Conservation (phyloP, 2,797 vertebrate species). For the Triplophysa yarkandensis region DNA sequence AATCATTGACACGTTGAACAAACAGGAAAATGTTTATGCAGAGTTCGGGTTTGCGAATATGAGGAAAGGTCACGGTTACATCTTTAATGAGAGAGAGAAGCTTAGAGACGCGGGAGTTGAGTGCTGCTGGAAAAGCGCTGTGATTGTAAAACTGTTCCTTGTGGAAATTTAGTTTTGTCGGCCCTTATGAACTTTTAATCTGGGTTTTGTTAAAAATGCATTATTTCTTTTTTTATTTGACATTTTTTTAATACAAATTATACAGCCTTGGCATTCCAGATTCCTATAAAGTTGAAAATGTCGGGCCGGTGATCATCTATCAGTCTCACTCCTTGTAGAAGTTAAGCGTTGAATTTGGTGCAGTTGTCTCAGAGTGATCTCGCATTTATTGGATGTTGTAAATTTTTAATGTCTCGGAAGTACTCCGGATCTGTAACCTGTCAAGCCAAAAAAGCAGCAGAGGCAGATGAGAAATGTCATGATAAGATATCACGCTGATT, state of each 20-base stretch:
- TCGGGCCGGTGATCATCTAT: constrained; percentile 18
- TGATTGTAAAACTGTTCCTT: constrained; percentile 16
- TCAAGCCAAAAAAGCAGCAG: constrained; percentile 25
- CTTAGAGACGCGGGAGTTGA: constrained; percentile 26
- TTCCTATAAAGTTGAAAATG: constrained; percentile 37
- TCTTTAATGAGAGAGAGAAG: constrained; percentile 56
- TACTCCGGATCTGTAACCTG: constrained; percentile 23
- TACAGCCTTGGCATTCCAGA: constrained; percentile 10
- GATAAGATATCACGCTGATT: constrained; percentile 15
- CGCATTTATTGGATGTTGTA: constrained; percentile 35
- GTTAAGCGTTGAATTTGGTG: constrained; percentile 19
- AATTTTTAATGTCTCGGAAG: constrained; percentile 25
- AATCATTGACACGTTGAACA: constrained; percentile 44
- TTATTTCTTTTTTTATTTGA: constrained; percentile 20
- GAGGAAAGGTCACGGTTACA: constrained; percentile 57
- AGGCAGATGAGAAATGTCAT: constrained; percentile 20
- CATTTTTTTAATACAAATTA: constrained; percentile 16
- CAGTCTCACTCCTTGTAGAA: constrained; percentile 34
- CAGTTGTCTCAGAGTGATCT: constrained; percentile 39
- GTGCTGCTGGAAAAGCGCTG: constrained; percentile 24
- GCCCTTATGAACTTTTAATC: not conserved
- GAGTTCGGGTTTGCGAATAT: constrained; percentile 41
- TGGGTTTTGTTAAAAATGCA: constrained; percentile 7
- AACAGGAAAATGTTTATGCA: constrained; percentile 50
- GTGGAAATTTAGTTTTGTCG: constrained; percentile 10